Percentiles rank a stretch among this genome's conserved stretches.
Evolutionary conservation across 2,113 vertebrate species (phyloP).

Genomic region (Prionailurus bengalensis): DNA sequence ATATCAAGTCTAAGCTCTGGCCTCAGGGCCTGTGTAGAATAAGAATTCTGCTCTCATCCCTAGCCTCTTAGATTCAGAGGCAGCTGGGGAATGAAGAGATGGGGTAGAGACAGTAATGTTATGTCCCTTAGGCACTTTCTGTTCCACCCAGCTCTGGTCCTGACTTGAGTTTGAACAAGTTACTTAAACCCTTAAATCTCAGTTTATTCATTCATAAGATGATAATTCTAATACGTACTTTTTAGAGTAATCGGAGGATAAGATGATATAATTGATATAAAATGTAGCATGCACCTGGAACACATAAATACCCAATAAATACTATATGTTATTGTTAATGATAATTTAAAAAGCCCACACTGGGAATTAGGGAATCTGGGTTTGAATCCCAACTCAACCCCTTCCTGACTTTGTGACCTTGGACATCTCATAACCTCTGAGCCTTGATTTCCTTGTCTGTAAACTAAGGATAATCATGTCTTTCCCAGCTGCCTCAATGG

Average conservation of each 20-base stretch:
- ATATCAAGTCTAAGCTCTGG: not conserved
- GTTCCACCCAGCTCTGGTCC: not conserved
- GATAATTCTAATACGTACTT: not conserved
- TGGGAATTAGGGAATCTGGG: not conserved
- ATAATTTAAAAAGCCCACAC: not conserved
- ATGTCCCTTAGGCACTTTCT: not conserved
- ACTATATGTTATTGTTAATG: not conserved
- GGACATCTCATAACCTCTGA: not conserved
- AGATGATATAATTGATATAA: not conserved
- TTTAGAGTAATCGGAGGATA: not conserved
- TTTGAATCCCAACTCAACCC: not conserved
- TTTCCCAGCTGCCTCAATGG: not conserved
- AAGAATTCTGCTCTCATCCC: not conserved
- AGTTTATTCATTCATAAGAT: not conserved
- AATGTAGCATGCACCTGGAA: not conserved
- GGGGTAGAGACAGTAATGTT: not conserved
- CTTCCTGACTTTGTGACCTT: slow-evolving; percentile 6
- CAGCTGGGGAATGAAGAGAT: not conserved
- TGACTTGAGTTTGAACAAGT: not conserved
- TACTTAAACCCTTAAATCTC: not conserved
- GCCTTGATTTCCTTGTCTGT: not conserved
- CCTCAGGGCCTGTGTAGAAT: not conserved
- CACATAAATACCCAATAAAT: not conserved
- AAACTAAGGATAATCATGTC: not conserved
- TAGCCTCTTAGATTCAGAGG: not conserved